Evolutionary conservation across 35 echinoderm and acorn worm genomes (phyloP).

Genomic region (Diadema setosum): DNA sequence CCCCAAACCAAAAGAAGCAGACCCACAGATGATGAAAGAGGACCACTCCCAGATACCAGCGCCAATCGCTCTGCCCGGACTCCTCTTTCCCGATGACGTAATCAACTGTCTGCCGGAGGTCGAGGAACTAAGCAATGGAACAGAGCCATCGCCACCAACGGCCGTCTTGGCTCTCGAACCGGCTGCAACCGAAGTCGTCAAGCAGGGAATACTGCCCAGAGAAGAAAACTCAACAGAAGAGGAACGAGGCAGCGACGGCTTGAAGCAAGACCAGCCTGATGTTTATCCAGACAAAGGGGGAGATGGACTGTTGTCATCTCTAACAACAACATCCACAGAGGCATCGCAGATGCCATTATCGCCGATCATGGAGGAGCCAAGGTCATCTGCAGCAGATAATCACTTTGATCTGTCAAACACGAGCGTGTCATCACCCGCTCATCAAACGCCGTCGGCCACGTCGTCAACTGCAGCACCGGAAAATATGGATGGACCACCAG

Average conservation of each 20-base stretch:
- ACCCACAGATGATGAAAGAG: neutral
- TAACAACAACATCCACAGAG: neutral
- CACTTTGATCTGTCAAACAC: neutral
- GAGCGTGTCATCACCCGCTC: neutral
- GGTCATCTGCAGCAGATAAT: neutral
- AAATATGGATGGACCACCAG: neutral
- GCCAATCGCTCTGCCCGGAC: neutral
- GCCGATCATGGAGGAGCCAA: slow-evolving; percentile 3
- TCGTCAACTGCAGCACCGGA: neutral
- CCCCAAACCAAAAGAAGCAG: neutral
- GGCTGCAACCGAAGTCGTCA: neutral
- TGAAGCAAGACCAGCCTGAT: neutral
- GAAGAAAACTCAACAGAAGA: neutral
- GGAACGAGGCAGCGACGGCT: neutral
- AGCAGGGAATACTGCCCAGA: neutral
- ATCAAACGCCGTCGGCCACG: neutral
- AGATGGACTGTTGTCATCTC: neutral
- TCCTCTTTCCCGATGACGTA: neutral
- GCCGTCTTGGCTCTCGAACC: neutral
- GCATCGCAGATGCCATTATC: slow-evolving; percentile 19
- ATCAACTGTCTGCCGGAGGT: slow-evolving; percentile 5
- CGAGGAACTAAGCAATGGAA: neutral
- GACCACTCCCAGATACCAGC: neutral
- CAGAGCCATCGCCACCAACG: neutral
- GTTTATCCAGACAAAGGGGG: neutral